These are phyloP conservation scores for Pyrgus malvae DNA, from an alignment of 2,888 invertebrate species.

Conservation along the genomic window DNA sequence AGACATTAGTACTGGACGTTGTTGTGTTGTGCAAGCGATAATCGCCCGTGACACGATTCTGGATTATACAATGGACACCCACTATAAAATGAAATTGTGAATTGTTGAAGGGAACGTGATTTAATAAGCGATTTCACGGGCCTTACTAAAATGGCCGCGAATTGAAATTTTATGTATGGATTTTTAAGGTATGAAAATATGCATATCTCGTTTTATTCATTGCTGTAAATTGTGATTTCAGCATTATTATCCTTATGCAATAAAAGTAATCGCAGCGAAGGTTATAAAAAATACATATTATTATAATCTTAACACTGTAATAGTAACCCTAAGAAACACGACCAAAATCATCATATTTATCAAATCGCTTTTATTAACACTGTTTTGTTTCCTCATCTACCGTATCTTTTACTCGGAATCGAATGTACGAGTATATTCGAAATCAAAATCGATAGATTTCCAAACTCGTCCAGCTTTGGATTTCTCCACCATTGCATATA, in stretches of 20 bases:
- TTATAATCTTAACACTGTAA: no score
- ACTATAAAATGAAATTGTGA: conserved; percentile 15
- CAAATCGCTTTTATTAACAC: no score
- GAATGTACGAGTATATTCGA: background rate
- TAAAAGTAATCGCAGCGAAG: no score
- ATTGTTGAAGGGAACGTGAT: conserved; percentile 3
- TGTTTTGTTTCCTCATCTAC: background rate
- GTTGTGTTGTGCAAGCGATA: conserved; percentile 63
- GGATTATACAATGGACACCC: conserved; percentile 22
- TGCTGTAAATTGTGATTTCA: no score
- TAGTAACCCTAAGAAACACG: no score
- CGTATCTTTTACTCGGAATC: background rate
- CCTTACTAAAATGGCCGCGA: background rate
- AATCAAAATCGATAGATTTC: background rate
- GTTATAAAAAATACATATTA: no score
- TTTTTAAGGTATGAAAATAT: background rate
- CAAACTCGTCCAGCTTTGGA: conserved; percentile 3
- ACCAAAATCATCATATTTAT: no score
- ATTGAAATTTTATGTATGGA: background rate
- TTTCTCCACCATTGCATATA: conserved; percentile 15
- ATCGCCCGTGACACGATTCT: conserved; percentile 61
- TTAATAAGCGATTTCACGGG: conserved; percentile 1
- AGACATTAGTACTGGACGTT: conserved; percentile 48
- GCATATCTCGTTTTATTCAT: background rate
- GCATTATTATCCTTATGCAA: no score